Conservation (phyloP, 2,888 invertebrate species). For the Rhamphomyia laevipes region DNA sequence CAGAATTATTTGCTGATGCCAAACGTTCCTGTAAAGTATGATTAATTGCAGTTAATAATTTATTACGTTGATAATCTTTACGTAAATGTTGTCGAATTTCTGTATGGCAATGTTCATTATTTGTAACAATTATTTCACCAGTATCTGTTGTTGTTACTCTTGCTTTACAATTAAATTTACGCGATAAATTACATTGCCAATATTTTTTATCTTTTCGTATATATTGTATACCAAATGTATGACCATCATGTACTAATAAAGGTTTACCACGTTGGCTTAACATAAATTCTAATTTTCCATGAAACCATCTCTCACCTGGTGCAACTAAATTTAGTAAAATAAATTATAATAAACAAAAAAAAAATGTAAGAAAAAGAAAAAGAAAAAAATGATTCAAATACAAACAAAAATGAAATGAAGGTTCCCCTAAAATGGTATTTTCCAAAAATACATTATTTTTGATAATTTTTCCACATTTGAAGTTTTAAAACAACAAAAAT, state of each 20-base stretch:
- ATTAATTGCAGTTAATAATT: constrained; percentile 32
- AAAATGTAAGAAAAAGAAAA: not conserved
- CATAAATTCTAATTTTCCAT: constrained; percentile 39
- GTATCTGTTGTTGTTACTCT: constrained; percentile 37
- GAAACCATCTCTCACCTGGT: constrained; percentile 39
- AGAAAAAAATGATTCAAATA: too few species aligned
- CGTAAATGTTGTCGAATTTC: constrained; percentile 38
- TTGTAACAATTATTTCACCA: constrained; percentile 34
- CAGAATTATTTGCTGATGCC: too few species aligned
- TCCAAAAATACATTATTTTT: too few species aligned
- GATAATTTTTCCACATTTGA: too few species aligned
- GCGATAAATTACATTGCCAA: constrained; percentile 39
- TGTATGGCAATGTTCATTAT: constrained; percentile 39
- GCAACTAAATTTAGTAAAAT: constrained; percentile 27
- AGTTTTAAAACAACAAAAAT: too few species aligned
- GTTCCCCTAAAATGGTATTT: too few species aligned
- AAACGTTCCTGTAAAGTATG: not conserved
- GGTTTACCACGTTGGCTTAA: constrained; percentile 38
- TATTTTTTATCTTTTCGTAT: constrained; percentile 39
- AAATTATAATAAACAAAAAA: not conserved
- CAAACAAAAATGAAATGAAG: not conserved
- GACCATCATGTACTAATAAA: constrained; percentile 36
- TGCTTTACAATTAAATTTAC: constrained; percentile 39
- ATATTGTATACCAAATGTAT: constrained; percentile 38
- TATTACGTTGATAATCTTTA: constrained; percentile 37